phyloP scores from a whole-genome alignment of 2,888 invertebrate genomes.

The Eristalinus aeneus region DNA sequence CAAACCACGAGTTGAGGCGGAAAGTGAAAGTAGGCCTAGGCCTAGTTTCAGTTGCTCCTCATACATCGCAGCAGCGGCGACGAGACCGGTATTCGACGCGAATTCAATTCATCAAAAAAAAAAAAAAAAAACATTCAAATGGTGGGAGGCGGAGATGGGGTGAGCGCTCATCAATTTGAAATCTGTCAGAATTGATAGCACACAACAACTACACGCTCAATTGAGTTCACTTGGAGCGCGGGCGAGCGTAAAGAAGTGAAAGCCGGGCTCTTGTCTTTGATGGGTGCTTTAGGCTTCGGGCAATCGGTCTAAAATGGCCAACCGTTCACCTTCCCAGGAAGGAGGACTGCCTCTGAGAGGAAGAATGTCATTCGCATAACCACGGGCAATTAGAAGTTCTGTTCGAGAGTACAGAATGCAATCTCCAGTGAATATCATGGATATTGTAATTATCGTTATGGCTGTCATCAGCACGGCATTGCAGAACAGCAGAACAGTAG shows the following conservation, averaged over 20 bases:
- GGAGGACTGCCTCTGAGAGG: not conserved
- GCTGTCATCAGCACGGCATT: not conserved
- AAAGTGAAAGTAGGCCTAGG: slow-evolving; percentile 73
- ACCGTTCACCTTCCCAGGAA: not conserved
- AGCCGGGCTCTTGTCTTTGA: slow-evolving; percentile 13
- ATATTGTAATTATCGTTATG: slow-evolving; percentile 38
- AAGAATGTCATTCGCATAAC: slow-evolving; percentile 14
- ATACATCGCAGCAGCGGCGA: not conserved
- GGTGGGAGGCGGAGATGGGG: not conserved
- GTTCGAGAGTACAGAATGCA: slow-evolving; percentile 57
- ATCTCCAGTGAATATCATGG: slow-evolving; percentile 58
- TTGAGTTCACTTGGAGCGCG: not conserved
- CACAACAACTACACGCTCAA: not conserved
- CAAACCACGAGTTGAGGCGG: not conserved
- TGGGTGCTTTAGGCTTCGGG: not conserved
- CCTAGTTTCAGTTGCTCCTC: slow-evolving; percentile 52
- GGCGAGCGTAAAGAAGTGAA: slow-evolving; percentile 37
- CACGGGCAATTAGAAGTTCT: slow-evolving; percentile 60
- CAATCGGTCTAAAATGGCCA: not conserved
- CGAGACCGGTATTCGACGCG: slow-evolving; percentile 7
- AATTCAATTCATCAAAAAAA: slow-evolving; percentile 2
- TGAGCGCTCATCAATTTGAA: not conserved
- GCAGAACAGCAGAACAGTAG: slow-evolving; percentile 37
- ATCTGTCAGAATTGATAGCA: not conserved
- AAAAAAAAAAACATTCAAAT: not conserved